These are phyloP conservation scores for Metridium senile DNA, from an alignment of 92 coral and sea anemone species.

Conservation along the genomic window DNA sequence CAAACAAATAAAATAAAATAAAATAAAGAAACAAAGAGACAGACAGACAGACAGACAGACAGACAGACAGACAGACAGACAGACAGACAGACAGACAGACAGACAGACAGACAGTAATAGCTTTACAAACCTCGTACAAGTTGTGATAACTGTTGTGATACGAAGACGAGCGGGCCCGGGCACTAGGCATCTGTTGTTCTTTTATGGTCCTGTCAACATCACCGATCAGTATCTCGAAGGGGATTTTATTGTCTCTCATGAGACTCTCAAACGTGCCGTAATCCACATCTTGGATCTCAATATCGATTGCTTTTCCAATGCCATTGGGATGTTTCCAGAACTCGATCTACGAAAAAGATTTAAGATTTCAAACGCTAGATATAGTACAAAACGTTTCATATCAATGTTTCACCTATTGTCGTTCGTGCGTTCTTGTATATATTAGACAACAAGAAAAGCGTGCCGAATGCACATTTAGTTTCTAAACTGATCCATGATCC, in stretches of 20 bases:
- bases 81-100: too few species aligned
- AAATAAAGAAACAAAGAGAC: too few species aligned
- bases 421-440: too few species aligned
- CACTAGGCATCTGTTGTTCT: constrained; percentile 22
- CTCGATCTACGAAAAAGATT: constrained; percentile 43
- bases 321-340: constrained; percentile 45
- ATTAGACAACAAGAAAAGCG: too few species aligned
- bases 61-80: too few species aligned
- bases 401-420: too few species aligned
- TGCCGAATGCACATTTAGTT: too few species aligned
- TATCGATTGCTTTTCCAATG: constrained; percentile 35
- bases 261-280: constrained; percentile 20
- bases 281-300: constrained; percentile 17
- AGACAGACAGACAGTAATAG: not conserved
- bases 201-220: constrained; percentile 34
- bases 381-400: too few species aligned
- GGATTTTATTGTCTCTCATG: constrained; percentile 12
- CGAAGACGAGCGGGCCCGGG: constrained; percentile 27
- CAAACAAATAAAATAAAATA: too few species aligned
- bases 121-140: constrained; percentile 25
- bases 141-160: constrained; percentile 45
- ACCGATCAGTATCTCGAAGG: constrained; percentile 20
- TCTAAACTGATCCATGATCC: too few species aligned
- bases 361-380: too few species aligned
- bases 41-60: too few species aligned